Percentiles rank a stretch among this genome's conserved stretches.
phyloP scores from a whole-genome alignment of 2,113 vertebrate species.

The Notarius lentiginosus region DNA sequence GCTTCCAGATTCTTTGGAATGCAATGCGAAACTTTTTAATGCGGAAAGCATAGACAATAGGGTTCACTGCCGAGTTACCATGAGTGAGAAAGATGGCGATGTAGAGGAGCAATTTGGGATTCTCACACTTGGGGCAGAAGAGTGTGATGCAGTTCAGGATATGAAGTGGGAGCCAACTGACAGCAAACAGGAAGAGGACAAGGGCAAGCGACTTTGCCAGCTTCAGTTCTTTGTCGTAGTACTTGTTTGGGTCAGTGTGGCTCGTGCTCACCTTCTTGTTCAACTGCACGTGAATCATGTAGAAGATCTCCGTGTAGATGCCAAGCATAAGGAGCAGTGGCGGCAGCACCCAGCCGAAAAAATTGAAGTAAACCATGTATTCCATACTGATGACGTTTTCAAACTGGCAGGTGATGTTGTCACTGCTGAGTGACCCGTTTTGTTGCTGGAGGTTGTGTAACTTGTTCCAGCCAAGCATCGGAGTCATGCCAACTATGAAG shows the following conservation, averaged over 20 bases:
- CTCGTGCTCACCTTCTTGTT: conserved; percentile 85
- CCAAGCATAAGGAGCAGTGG: conserved; percentile 89
- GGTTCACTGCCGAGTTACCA: conserved; percentile 96
- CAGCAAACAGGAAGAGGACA: conserved; percentile 90
- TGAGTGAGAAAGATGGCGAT: conserved; percentile 93
- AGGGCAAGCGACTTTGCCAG: conserved; percentile 93
- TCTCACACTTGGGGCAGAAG: conserved; percentile 83
- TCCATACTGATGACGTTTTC: conserved; percentile 98
- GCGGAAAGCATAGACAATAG: conserved; percentile 92
- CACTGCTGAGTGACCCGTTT: conserved; percentile 68
- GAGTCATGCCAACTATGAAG: conserved; percentile 88
- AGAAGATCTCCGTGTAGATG: conserved; percentile 96
- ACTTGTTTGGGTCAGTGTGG: conserved; percentile 86
- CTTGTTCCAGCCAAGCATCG: conserved; percentile 98
- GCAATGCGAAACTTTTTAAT: conserved; percentile 93
- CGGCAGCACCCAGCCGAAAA: conserved; percentile 94
- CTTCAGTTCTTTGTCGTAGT: conserved; percentile 94
- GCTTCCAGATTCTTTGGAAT: conserved; percentile 91
- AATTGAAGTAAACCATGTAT: conserved; percentile 99
- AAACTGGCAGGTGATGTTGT: conserved; percentile 86
- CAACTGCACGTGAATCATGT: conserved; percentile 95
- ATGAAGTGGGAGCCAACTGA: conserved; percentile 96
- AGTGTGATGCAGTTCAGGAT: conserved; percentile 91
- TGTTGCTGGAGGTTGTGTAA: conserved; percentile 68
- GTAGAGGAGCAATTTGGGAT: conserved; percentile 80